Conservation (phyloP, 2,888 invertebrate genomes). For the Dasypogon diadema region DNA sequence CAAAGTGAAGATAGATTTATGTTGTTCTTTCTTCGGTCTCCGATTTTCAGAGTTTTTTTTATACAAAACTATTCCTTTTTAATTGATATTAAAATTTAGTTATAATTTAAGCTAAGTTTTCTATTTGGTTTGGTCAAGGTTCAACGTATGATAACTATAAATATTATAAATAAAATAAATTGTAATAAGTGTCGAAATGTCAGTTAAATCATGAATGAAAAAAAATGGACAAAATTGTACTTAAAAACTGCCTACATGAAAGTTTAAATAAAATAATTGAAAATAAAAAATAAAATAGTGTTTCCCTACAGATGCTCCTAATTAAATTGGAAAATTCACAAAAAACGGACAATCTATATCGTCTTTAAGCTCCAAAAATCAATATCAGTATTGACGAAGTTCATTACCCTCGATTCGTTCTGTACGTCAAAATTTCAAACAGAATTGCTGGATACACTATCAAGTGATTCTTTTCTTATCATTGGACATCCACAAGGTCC, state of each 20-base stretch:
- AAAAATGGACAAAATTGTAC: constrained; percentile 64
- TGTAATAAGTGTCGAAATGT: constrained; percentile 49
- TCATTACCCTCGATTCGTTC: no score
- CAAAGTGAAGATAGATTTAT: background rate
- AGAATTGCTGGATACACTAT: no score
- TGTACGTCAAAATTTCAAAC: no score
- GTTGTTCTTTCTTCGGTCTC: constrained; percentile 18
- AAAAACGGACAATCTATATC: no score
- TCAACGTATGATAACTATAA: constrained; percentile 40
- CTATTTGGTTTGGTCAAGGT: constrained; percentile 21
- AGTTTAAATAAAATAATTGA: constrained; percentile 58
- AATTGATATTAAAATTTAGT: constrained; percentile 26
- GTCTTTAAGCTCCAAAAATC: no score
- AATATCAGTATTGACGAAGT: no score
- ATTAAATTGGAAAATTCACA: no score
- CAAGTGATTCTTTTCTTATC: no score
- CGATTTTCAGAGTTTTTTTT: constrained; percentile 11
- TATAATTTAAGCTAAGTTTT: constrained; percentile 32
- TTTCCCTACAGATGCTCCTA: no score
- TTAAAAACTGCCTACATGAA: constrained; percentile 69
- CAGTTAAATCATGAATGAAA: constrained; percentile 47
- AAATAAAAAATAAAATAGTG: constrained; percentile 27
- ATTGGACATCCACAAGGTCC: no score
- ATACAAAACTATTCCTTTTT: constrained; percentile 20
- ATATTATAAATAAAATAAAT: constrained; percentile 50